Percentiles rank a stretch among this genome's conserved stretches.
Evolutionary conservation across 2,888 invertebrate species (phyloP).

Genomic region (Athalia rosae): DNA sequence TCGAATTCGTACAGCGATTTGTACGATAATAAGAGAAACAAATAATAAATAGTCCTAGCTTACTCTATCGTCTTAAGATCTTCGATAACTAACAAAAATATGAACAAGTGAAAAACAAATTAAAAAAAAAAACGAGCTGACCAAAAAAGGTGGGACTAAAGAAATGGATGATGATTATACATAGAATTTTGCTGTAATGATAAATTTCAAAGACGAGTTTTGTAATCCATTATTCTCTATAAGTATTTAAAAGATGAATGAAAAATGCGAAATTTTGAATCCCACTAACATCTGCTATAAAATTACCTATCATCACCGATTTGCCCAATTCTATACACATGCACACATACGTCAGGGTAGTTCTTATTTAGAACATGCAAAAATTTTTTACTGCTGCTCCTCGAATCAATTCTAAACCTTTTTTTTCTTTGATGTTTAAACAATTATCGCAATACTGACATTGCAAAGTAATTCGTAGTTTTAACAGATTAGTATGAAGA

Average conservation of each 20-base stretch:
- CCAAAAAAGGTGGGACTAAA: conserved; percentile 59
- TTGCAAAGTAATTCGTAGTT: too few species aligned
- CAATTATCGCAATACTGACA: too few species aligned
- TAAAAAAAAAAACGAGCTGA: conserved; percentile 51
- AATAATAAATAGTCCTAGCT: conserved; percentile 14
- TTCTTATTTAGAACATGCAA: too few species aligned
- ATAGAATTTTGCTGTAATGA: conserved; percentile 35
- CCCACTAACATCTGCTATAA: conserved; percentile 29
- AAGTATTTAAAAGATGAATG: conserved; percentile 45
- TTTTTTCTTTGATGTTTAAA: too few species aligned
- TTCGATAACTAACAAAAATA: not conserved
- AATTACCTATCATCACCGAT: too few species aligned
- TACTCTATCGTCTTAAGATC: conserved; percentile 10
- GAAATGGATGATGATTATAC: conserved; percentile 44
- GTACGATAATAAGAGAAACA: conserved; percentile 42
- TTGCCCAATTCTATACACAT: too few species aligned
- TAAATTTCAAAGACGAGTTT: not conserved
- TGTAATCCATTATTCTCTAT: conserved; percentile 26
- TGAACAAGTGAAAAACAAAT: not conserved
- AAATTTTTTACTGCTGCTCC: too few species aligned
- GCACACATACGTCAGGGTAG: too few species aligned
- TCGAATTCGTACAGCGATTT: conserved; percentile 55
- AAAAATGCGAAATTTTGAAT: conserved; percentile 56
- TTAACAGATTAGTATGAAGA: too few species aligned
- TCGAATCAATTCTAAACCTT: too few species aligned